These are phyloP conservation scores for Thamnophis elegans DNA, from an alignment of 2,797 vertebrate species.

Conservation along the genomic window DNA sequence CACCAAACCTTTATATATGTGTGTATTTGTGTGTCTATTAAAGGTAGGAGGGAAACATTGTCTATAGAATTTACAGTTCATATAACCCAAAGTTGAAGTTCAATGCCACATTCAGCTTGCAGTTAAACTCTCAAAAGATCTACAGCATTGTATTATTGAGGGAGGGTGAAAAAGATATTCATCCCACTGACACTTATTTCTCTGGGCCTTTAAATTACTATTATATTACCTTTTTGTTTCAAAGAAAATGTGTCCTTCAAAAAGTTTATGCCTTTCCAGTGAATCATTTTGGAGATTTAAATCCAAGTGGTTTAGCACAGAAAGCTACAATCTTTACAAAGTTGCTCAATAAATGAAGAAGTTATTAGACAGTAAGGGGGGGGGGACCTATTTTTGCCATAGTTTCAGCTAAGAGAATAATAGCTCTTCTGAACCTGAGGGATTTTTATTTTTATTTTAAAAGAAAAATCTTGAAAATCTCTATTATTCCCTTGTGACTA, in stretches of 20 bases:
- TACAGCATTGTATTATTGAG: constrained; percentile 40
- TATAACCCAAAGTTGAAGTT: constrained; percentile 25
- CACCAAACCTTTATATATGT: constrained; percentile 19
- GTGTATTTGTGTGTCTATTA: neutral
- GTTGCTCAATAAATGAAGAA: constrained; percentile 50
- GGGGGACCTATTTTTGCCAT: neutral
- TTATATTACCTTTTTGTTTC: constrained; percentile 51
- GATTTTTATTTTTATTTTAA: neutral
- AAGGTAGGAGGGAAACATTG: constrained; percentile 34
- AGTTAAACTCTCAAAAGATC: constrained; percentile 44
- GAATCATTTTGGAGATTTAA: constrained; percentile 55
- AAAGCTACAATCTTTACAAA: constrained; percentile 38
- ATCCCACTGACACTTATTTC: constrained; percentile 42
- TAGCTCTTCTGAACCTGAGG: constrained; percentile 1
- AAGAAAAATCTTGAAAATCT: neutral
- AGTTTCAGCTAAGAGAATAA: neutral
- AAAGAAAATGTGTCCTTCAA: constrained; percentile 41
- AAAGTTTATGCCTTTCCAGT: constrained; percentile 41
- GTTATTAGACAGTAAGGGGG: neutral
- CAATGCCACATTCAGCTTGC: constrained; percentile 22
- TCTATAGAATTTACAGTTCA: constrained; percentile 47
- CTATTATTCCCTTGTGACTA: neutral
- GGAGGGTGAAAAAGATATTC: constrained; percentile 51
- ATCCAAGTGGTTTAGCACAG: constrained; percentile 32
- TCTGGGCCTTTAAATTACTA: constrained; percentile 59